A percentile compares a stretch with the other conserved stretches of the same genome.
Conservation (phyloP, 1,140 invertebrate genomes). For the Pseudomyrmex concolor region DNA sequence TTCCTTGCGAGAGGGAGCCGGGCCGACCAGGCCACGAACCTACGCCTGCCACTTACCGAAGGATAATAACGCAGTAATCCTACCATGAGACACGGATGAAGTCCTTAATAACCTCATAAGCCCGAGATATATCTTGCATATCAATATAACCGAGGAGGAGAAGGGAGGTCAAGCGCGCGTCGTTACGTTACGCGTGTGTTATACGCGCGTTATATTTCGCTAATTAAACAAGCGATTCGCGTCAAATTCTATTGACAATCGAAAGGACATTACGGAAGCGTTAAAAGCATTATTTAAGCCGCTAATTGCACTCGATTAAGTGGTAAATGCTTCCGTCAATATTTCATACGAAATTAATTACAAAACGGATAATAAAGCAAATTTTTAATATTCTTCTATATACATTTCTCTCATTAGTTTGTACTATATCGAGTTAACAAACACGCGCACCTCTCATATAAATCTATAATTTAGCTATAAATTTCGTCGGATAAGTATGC, state of each 20-base stretch:
- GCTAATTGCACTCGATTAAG: constrained; percentile 21
- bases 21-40: constrained; percentile 68
- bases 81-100: constrained; percentile 80
- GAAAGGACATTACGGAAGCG: constrained; percentile 53
- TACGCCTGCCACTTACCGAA: constrained; percentile 81
- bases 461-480: constrained; percentile 43
- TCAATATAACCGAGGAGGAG: constrained; percentile 65
- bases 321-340: constrained; percentile 49
- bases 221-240: constrained; percentile 59
- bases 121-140: constrained; percentile 73
- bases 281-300: constrained; percentile 53
- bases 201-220: constrained; percentile 10
- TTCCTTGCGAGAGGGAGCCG: constrained; percentile 78
- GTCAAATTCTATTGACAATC: constrained; percentile 57
- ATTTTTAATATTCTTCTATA: constrained; percentile 35
- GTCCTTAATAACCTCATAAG: constrained; percentile 76
- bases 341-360: constrained; percentile 36
- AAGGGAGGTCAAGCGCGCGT: constrained; percentile 27
- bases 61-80: constrained; percentile 84
- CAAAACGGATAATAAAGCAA: constrained; percentile 43
- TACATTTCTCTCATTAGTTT: constrained; percentile 20
- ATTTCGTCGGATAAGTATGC: constrained; percentile 57
- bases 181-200: constrained; percentile 13
- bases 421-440: constrained; percentile 28
- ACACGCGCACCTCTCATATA: constrained; percentile 4